Conservation (phyloP, 2,797 vertebrate genomes). For the Sebastes taczanowskii region DNA sequence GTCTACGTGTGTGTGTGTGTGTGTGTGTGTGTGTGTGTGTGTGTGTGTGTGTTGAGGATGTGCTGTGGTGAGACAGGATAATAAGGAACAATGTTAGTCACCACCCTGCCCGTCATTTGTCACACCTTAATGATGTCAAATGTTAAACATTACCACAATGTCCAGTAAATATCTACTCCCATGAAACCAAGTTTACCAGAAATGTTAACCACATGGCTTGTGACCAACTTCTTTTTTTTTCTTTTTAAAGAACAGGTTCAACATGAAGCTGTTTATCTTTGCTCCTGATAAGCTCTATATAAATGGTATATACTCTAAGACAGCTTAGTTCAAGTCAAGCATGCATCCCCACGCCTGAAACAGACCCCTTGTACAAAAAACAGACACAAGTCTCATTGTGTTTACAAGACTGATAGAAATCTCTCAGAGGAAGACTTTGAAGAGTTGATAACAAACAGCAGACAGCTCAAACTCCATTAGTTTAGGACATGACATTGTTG, state of each 20-base stretch:
- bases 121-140: slow-evolving; percentile 35
- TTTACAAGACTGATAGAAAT: slow-evolving; percentile 28
- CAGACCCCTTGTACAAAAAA: slow-evolving; percentile 12
- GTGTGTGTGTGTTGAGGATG: slow-evolving; percentile 8
- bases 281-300: not conserved
- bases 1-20: not conserved
- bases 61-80: slow-evolving; percentile 37
- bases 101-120: slow-evolving; percentile 15
- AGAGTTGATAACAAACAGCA: slow-evolving; percentile 18
- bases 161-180: slow-evolving; percentile 35
- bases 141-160: not conserved
- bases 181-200: not conserved
- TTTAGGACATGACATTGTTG: not conserved
- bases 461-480: slow-evolving; percentile 20
- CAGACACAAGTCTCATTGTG: slow-evolving; percentile 10
- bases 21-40: not conserved
- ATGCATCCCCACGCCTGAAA: not conserved
- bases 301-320: not conserved
- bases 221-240: not conserved
- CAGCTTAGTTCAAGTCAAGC: not conserved
- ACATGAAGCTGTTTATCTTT: not conserved
- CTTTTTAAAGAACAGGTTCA: not conserved
- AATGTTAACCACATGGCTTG: not conserved
- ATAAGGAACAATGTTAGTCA: slow-evolving; percentile 16
- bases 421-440: slow-evolving; percentile 36